Base-by-base conservation (phyloP, 2,797 vertebrate species). In the Tragopan temminckii region DNA sequence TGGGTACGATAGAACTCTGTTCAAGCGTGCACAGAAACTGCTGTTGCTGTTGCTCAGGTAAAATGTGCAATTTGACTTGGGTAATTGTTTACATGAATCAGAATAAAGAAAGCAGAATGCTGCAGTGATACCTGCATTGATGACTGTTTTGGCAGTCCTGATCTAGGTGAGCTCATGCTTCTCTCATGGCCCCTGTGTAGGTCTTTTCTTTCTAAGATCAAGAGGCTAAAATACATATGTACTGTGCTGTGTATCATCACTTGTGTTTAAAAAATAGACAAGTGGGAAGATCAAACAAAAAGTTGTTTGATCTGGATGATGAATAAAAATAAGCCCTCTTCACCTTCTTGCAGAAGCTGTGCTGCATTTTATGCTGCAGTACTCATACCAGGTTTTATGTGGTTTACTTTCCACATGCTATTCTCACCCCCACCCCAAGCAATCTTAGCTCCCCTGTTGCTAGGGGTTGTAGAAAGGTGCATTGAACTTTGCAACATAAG, bases 81-180 rank as follows among this genome's bases (percentile, higher is more conserved):
- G 72, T 90, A 91, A 94, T 88, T 94, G 83, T 91, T 88, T 93
- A 58, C 88, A 79, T 86, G 80, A 57, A 69, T 91, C 82, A 88
- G 55, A 94, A 89, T 90, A 83, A 88, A 82, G 75, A 23, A 85
- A 85, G 40, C 38, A 79, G 67, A 94, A 88, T 59, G 55, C 27
- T 86, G 21, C 24, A 52, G 43, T 55, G 81, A 59, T 72, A 58
- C 31, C 27, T 66, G 15, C 57, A 86, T 45, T 61, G 25, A 27
- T 88, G 89, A 48, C 58, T 80, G 17, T 52, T 95, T 81, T 52
- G 36, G 6, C 67, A 88, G 46, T 85, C 8, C 31, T 89, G 27
- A 52, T 35, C 29, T 84, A 38, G 4, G 13, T 88, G 61, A 88
- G 21, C 24, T 83, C 31, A 35, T 79, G 25, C 13, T 40, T 85